Evolutionary conservation across 2,888 invertebrate genomes (phyloP), one percentile per base, ranked within the genome.

Genomic region (Polymixis lichenea): DNA sequence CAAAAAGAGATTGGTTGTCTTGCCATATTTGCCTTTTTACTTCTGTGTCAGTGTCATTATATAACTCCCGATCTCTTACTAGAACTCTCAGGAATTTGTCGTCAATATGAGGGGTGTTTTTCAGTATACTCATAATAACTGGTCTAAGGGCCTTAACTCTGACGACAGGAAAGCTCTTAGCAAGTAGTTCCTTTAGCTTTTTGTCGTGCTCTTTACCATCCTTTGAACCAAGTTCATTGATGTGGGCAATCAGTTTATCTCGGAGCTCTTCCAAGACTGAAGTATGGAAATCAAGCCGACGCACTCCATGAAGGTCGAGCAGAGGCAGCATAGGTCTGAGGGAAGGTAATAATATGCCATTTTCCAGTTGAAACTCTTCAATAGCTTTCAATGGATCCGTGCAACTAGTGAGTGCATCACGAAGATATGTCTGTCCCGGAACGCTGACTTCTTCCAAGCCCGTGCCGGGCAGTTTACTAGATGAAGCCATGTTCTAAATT

Each of bases 21-120:
- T 99, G 98, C 99, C 99, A 99, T 89, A 99, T 99, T 93, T 99
- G 99, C 61, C 99, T 97, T 92, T 99, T 99, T 0, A 99, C 99
- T 96, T 99, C 99, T 0, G 99, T 99, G 84, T 99, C 99, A 15
- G 99, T 99, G 88, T 99, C 99, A 87, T 98, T 98, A 92, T 99
- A 99, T 11, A 99, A 95, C 92, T 99, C 99, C 85, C 98, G 97
- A 91, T 99, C 99, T 80, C 98, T 97, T 0, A 99, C 98, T 82
- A 97, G 89, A 22, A 97, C 96, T 90, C 93, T 92, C 2, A 97
- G 91, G 85, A 94, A 97, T 93, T 98, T 98, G 88, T 99, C 99
- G 90, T 99, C 99, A 87, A 99, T 99, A 87, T 98, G 98, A 6
- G 98, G 98, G 7, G 99, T 98, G 91, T 99, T 99, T 89, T 99